Evolutionary conservation across 2,888 invertebrate genomes (phyloP), one percentile per base, ranked within the genome.

Genomic region (Heliconius charithonia): DNA sequence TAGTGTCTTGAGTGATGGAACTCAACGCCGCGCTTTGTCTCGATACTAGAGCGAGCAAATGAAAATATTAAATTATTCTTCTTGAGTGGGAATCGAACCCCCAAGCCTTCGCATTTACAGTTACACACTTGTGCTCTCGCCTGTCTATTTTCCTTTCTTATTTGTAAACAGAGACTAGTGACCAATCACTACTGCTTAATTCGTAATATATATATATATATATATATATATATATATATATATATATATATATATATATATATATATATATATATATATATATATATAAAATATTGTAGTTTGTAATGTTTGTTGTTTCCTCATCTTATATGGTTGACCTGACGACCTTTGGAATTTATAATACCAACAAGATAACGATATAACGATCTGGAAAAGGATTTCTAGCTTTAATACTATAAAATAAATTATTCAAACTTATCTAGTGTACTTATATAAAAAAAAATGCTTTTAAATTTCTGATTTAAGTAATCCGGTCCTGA

Each of bases 301-400:
- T 32, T 32, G 32, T 66, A 7, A 32, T 66, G 32, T n/a, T 59
- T 66, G 63, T 22, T 32, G 22, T 66, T 66, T 66, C 66, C 66
- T 66, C 66, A 32, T 66, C 66, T 66, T 66, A 66, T 66, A 66
- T 22, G 66, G 32, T 66, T 32, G 66, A 66, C 32, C 66, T 32
- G 22, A 13, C 41, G 12, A 63, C 25, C 37, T 67, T 41, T n/a
- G 41, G n/a, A 41, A 67, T 67, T 37, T 41, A 67, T 67, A 67
- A 41, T 67, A 41, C n/a, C n/a, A n/a, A 51, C 51, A 19, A 19
- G 51, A 51, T 51, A 67, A 41, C 37, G n/a, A 67, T 22, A n/a
- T 41, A 41, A 37, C n/a, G n/a, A 67, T 67, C 41, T 67, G 25
- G n/a, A 67, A 67, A 37, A n/a, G 67, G 67, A 67, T 67, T 67